A percentile compares a stretch with the other conserved stretches of the same genome.
These are phyloP conservation scores for Chrysopilus asiliformis DNA, from an alignment of 2,888 invertebrate species.

Conservation along the genomic window DNA sequence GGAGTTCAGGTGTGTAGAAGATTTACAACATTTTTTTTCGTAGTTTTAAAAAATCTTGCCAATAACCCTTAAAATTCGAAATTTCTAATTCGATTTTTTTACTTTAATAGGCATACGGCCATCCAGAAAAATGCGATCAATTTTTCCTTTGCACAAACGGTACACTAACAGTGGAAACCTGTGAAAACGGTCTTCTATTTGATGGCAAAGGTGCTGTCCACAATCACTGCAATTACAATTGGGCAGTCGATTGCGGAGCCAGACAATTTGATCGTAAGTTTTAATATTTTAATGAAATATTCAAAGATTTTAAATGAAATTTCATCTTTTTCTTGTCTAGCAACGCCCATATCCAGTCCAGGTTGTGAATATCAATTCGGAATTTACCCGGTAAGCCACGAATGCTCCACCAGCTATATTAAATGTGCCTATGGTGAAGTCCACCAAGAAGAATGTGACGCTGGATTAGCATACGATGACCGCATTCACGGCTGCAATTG, in stretches of 20 bases:
- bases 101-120: conserved; percentile 54
- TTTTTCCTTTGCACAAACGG: conserved; percentile 89
- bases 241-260: conserved; percentile 78
- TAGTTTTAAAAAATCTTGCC: no score
- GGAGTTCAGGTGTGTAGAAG: no score
- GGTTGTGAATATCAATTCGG: conserved; percentile 85
- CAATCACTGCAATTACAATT: conserved; percentile 88
- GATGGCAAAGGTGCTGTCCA: conserved; percentile 82
- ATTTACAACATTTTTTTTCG: no score
- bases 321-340: conserved; percentile 39
- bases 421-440: conserved; percentile 78
- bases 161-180: conserved; percentile 75
- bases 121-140: conserved; percentile 75
- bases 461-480: conserved; percentile 79
- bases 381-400: conserved; percentile 64
- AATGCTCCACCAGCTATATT: conserved; percentile 73
- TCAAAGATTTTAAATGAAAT: background rate
- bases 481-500: conserved; percentile 83
- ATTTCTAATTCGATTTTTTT: conserved; percentile 2
- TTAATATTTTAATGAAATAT: conserved; percentile 2
- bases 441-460: conserved; percentile 66
- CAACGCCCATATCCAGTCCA: conserved; percentile 63
- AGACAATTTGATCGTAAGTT: conserved; percentile 66
- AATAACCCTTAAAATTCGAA: no score
- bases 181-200: conserved; percentile 82